Percentiles rank a stretch among this genome's conserved stretches.
Evolutionary conservation across 1,140 invertebrate species (phyloP).

Genomic region (Cyphomyrmex costatus): DNA sequence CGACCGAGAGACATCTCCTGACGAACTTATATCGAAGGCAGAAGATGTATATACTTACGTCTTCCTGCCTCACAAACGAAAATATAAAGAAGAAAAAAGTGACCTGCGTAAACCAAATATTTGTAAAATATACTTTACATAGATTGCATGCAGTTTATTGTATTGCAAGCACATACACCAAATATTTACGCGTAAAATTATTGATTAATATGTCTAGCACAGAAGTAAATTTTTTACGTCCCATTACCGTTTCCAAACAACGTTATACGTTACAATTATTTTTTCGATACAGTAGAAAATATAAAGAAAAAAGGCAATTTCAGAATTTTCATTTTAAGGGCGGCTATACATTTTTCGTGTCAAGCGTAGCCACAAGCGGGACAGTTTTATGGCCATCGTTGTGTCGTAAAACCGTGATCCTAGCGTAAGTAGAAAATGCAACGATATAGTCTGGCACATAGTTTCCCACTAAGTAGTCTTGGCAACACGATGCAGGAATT

Average conservation of each 20-base stretch:
- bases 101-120: constrained; percentile 20
- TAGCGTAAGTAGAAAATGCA: constrained; percentile 61
- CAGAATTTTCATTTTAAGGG: constrained; percentile 38
- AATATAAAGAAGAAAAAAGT: constrained; percentile 44
- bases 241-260: background rate
- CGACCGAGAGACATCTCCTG: constrained; percentile 37
- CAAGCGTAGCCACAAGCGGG: constrained; percentile 31
- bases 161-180: background rate
- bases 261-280: background rate
- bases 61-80: background rate
- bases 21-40: constrained; percentile 28
- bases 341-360: constrained; percentile 5
- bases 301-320: constrained; percentile 33
- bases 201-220: constrained; percentile 14
- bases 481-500: constrained; percentile 41
- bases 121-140: constrained; percentile 27
- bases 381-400: constrained; percentile 49
- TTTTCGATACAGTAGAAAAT: background rate
- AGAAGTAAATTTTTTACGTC: background rate
- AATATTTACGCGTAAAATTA: background rate
- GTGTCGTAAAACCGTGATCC: constrained; percentile 39
- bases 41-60: constrained; percentile 9
- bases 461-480: constrained; percentile 53
- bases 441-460: constrained; percentile 47
- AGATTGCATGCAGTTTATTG: constrained; percentile 5